These are phyloP conservation scores for Oligia fasciuncula DNA, from an alignment of 2,888 invertebrate species.

Conservation along the genomic window DNA sequence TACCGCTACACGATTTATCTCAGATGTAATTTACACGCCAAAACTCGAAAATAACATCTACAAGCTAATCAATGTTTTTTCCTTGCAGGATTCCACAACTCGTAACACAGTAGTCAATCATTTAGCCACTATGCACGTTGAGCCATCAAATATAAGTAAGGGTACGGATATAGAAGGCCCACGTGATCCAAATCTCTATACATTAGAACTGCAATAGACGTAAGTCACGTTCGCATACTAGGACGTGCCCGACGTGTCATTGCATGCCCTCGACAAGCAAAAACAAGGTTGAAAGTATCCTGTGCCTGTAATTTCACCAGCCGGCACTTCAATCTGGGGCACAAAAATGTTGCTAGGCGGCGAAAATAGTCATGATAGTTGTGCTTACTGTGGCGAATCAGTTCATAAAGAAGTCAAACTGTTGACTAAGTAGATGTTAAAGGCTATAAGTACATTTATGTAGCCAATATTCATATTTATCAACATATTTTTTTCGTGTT, in stretches of 20 bases:
- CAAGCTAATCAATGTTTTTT: neutral
- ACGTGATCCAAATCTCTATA: slow-evolving; percentile 8
- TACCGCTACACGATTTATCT: too few relatives aligned
- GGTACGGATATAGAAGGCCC: neutral
- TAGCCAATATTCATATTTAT: neutral
- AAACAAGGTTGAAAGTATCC: slow-evolving; percentile 12
- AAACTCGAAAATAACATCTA: neutral
- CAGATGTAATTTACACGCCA: neutral
- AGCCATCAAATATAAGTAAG: neutral
- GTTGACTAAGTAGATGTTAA: neutral
- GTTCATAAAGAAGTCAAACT: neutral
- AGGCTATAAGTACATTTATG: neutral
- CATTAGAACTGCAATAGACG: slow-evolving; percentile 27
- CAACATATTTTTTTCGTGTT: too few relatives aligned
- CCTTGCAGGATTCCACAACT: neutral
- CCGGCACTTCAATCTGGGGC: neutral
- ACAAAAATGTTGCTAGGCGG: neutral
- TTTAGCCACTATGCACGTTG: accelerated
- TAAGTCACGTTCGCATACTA: slow-evolving; percentile 28
- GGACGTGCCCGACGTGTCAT: slow-evolving; percentile 35
- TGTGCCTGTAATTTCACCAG: slow-evolving; percentile 1
- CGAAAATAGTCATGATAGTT: neutral
- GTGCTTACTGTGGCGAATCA: neutral
- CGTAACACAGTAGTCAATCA: neutral
- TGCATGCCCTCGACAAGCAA: slow-evolving; percentile 19